Evolutionary conservation across 2,113 vertebrate genomes (phyloP), one percentile per base, ranked within the genome.

Genomic region (Coptodon rendalli): DNA sequence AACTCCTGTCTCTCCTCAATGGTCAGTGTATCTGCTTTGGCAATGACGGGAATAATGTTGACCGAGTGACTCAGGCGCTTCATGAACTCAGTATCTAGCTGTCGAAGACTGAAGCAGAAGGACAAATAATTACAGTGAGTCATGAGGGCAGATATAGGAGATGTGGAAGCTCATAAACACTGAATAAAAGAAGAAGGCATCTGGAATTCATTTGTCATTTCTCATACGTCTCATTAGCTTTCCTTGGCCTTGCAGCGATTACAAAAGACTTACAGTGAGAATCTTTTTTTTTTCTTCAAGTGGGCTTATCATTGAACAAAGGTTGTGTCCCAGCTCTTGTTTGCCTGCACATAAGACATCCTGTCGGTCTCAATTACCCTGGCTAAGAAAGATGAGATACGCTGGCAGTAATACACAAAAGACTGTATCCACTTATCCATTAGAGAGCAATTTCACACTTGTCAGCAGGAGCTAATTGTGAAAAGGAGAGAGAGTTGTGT

Each of bases 21-120:
- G 61, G 98, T 99, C 97, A 99, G 97, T 40, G 98, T 98, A 95
- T 99, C 98, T 3, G 98, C 96, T 92, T 99, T 99, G 83, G 98
- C 98, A 4, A 99, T 99, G 88, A 99, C 92, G 0, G 98, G 98
- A 87, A 99, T 97, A 93, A 99, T 98, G 96, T 99, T 99, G 91
- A 99, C 98, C 3, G 98, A 97, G 89, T 98, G 98, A 96, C 98
- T 98, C 96, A 99, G 94, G 88, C 97, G 97, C 88, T 98, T 99
- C 98, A 99, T 99, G 92, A 99, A 99, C 94, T 99, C 98, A 16
- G 98, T 81, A 84, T 99, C 98, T 10, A 99, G 96, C 87, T 97
- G 97, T 71, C 98, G 96, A 88, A 99, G 96, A 91, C 98, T 99
- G 94, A 40, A 66, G 24, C n/a, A 61, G 61, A 53, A 6, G 27